phyloP scores from a whole-genome alignment of 2,888 invertebrate species.

The Xanthostigma xanthostigma region DNA sequence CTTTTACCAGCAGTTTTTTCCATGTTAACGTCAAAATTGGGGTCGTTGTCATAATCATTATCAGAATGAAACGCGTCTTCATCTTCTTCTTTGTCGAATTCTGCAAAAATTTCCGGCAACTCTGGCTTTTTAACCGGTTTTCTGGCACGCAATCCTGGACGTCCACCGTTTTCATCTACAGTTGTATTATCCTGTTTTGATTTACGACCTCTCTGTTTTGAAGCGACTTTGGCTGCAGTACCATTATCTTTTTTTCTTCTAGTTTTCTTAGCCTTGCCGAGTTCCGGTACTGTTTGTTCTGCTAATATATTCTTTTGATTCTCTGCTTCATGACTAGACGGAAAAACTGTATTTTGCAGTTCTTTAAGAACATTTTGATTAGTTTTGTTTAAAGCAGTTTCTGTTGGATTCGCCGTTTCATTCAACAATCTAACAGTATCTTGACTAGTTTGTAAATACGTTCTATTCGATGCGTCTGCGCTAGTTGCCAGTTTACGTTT shows the following conservation, averaged over 20 bases:
- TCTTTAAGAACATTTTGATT: slow-evolving; percentile 5
- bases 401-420: background rate
- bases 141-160: background rate
- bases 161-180: too few species aligned
- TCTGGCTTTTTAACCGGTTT: slow-evolving; percentile 7
- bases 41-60: slow-evolving; percentile 5
- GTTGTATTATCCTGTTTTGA: too few species aligned
- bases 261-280: too few species aligned
- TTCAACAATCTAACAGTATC: background rate
- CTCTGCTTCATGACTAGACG: background rate
- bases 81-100: slow-evolving; percentile 9
- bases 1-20: too few species aligned
- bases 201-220: too few species aligned
- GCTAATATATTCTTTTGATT: background rate
- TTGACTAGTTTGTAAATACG: slow-evolving; percentile 7
- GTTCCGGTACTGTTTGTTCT: too few species aligned
- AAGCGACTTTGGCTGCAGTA: too few species aligned
- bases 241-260: too few species aligned
- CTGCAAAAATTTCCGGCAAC: slow-evolving; percentile 10
- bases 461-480: slow-evolving; percentile 6
- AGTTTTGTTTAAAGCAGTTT: background rate
- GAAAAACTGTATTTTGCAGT: slow-evolving; percentile 5
- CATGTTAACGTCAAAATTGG: slow-evolving; percentile 3
- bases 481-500: slow-evolving; percentile 3
- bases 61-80: slow-evolving; percentile 6